phyloP scores from a whole-genome alignment of 2,113 vertebrate species.

The Elgaria multicarinata region DNA sequence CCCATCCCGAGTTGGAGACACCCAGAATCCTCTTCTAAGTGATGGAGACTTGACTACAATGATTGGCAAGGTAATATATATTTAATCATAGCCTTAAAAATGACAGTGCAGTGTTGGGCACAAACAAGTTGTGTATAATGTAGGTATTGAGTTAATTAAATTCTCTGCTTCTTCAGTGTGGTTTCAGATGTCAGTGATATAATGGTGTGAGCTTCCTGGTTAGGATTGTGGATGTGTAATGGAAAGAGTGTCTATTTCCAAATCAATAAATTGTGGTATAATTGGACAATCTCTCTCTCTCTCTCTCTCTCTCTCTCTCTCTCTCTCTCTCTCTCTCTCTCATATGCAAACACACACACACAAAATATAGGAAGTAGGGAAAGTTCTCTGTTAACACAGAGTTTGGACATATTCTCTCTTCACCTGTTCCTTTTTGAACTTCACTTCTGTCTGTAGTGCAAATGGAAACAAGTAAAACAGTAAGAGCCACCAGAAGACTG shows the following conservation, averaged over 20 bases:
- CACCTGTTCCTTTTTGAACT: not conserved
- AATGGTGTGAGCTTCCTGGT: not conserved
- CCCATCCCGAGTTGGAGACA: slow-evolving; percentile 96
- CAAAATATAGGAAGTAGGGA: not conserved
- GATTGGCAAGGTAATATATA: slow-evolving; percentile 90
- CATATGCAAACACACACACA: too few relatives aligned
- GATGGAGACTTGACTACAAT: slow-evolving; percentile 97
- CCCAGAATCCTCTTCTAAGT: slow-evolving; percentile 95
- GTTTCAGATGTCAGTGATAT: not conserved
- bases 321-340: too few relatives aligned
- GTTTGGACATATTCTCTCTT: not conserved
- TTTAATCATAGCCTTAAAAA: slow-evolving; percentile 10
- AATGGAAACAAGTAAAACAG: not conserved
- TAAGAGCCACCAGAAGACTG: not conserved
- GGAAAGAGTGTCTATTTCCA: not conserved
- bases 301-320: too few relatives aligned
- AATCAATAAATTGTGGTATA: not conserved
- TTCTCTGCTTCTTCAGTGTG: not conserved
- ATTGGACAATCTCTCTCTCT: not conserved
- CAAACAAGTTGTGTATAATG: not conserved
- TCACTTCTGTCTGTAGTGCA: not conserved
- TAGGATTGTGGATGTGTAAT: not conserved
- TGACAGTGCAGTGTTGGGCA: not conserved
- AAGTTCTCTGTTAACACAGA: not conserved
- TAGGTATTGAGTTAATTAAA: not conserved